phyloP scores from a whole-genome alignment of 2,888 invertebrate species.

The Zhuqinia jingwanae region DNA sequence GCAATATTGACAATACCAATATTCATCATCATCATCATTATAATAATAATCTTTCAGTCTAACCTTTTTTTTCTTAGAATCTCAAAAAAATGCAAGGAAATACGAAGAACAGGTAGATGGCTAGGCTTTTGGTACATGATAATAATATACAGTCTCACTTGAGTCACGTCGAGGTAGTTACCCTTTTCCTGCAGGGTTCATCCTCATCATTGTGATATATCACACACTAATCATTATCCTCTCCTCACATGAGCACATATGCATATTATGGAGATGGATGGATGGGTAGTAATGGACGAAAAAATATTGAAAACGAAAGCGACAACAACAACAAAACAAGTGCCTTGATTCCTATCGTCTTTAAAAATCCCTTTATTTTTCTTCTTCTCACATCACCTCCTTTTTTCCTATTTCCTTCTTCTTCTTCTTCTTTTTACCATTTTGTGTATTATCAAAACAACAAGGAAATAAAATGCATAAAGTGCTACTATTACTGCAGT shows the following conservation, averaged over 20 bases:
- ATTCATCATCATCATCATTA: background rate
- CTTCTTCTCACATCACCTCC: too few species aligned
- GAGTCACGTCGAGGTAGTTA: background rate
- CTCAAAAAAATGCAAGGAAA: background rate
- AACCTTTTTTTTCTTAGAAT: background rate
- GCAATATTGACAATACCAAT: background rate
- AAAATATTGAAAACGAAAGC: constrained; percentile 56
- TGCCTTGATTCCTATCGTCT: constrained; percentile 20
- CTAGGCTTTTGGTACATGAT: too few species aligned
- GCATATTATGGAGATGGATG: too few species aligned
- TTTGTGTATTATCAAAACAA: constrained; percentile 13
- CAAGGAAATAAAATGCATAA: background rate
- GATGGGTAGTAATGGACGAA: too few species aligned
- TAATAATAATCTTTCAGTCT: background rate
- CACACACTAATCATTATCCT: background rate
- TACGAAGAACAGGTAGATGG: background rate
- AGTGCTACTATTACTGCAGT: background rate
- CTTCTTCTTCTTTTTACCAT: background rate
- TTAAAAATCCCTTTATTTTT: constrained; percentile 9
- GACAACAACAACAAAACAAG: constrained; percentile 38
- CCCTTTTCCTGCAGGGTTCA: background rate
- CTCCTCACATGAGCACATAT: background rate
- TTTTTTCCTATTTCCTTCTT: background rate
- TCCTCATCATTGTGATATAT: background rate
- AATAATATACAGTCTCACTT: too few species aligned